Percentiles rank a stretch among this genome's conserved stretches.
phyloP scores from a whole-genome alignment of 1,140 invertebrate genomes.

The Drosophila subobscura region DNA sequence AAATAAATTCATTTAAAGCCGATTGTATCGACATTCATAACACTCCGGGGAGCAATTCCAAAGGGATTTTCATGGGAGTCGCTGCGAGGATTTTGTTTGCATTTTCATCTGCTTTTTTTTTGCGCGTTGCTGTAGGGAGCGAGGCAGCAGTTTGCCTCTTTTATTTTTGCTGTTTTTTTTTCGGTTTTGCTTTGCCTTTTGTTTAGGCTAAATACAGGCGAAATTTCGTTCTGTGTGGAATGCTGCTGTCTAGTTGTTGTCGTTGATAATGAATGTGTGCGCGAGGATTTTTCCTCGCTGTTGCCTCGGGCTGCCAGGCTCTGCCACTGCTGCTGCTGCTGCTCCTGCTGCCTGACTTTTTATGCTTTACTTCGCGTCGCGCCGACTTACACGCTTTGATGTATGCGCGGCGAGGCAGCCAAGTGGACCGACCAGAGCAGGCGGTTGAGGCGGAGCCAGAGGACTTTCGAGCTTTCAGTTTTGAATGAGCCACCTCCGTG shows the following conservation, averaged over 20 bases:
- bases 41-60: constrained; percentile 83
- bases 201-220: constrained; percentile 72
- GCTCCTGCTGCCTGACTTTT: constrained; percentile 60
- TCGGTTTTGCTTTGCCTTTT: constrained; percentile 19
- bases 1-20: constrained; percentile 83
- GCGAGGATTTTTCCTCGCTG: constrained; percentile 49
- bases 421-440: constrained; percentile 56
- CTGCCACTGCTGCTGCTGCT: neutral
- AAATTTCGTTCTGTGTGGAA: constrained; percentile 57
- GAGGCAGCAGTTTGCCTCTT: constrained; percentile 42
- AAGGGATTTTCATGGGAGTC: constrained; percentile 81
- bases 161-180: constrained; percentile 41
- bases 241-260: constrained; percentile 58
- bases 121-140: neutral
- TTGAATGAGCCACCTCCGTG: constrained; percentile 48
- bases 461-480: constrained; percentile 48
- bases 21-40: constrained; percentile 83
- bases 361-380: constrained; percentile 74
- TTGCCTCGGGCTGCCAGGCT: constrained; percentile 27
- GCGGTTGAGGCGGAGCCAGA: neutral
- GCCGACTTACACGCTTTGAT: constrained; percentile 77
- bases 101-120: constrained; percentile 67
- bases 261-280: constrained; percentile 77
- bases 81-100: constrained; percentile 76
- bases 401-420: constrained; percentile 72